Percentiles rank a stretch among this genome's conserved stretches.
These are phyloP conservation scores for Dicrostonyx torquatus DNA, from an alignment of 2,797 vertebrate genomes.

Conservation along the genomic window DNA sequence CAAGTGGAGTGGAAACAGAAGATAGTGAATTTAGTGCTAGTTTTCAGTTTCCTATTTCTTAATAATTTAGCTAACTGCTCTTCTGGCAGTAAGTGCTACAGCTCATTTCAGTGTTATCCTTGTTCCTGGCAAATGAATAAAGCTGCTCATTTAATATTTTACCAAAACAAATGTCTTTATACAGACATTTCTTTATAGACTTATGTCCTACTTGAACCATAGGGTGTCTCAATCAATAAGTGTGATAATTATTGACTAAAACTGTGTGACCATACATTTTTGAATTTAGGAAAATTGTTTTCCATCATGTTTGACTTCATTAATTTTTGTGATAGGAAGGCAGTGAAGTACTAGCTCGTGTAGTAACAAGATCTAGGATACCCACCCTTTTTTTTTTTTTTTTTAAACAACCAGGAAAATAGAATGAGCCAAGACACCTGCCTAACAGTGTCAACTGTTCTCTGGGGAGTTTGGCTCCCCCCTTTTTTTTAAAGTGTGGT, in stretches of 20 bases:
- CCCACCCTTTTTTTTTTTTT: background rate
- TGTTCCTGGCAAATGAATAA: slow-evolving; percentile 61
- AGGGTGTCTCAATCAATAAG: slow-evolving; percentile 48
- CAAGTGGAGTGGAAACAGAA: slow-evolving; percentile 26
- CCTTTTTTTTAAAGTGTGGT: background rate
- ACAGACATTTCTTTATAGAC: slow-evolving; percentile 41
- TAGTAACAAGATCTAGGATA: slow-evolving; percentile 13
- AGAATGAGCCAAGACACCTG: background rate
- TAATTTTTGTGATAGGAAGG: slow-evolving; percentile 43
- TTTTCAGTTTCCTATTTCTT: slow-evolving; percentile 14
- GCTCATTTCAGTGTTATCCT: slow-evolving; percentile 39
- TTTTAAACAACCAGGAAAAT: slow-evolving; percentile 4
- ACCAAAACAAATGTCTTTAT: slow-evolving; percentile 51
- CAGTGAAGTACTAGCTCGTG: background rate
- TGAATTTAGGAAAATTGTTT: slow-evolving; percentile 50
- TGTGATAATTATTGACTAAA: slow-evolving; percentile 54
- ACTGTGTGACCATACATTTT: slow-evolving; percentile 24
- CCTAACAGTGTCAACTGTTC: background rate
- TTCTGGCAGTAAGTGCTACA: slow-evolving; percentile 32
- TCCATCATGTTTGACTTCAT: background rate
- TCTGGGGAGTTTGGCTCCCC: background rate
- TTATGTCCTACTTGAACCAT: slow-evolving; percentile 21
- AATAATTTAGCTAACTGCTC: slow-evolving; percentile 48
- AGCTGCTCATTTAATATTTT: slow-evolving; percentile 55
- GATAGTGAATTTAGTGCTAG: background rate